Base-by-base conservation (phyloP, 2,113 vertebrate species). In the Erythrolamprus reginae region DNA sequence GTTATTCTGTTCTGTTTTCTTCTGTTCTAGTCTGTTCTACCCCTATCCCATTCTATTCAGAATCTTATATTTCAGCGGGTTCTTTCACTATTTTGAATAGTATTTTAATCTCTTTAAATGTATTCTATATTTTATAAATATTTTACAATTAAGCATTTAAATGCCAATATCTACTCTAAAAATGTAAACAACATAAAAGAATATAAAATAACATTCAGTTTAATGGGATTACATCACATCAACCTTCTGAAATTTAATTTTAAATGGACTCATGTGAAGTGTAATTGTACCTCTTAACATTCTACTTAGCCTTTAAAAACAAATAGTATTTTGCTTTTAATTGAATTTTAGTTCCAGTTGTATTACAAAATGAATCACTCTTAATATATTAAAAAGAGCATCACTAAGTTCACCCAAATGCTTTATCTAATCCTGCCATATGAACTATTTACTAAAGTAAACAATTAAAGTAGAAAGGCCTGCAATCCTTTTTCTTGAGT, bases 361-460 rank as follows among this genome's bases (percentile, higher is more conserved):
- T 92, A 93, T 56, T 17, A n/a, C 0, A 94, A 95, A 93, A 45
- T 42, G 33, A 87, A 77, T 26, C 9, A 82, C 0, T 58, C 92
- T 89, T 90, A 33, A 93, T 93, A 95, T 92, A 77, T 93, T 90
- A 91, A 88, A 12, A 95, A 84, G 87, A 86, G 88, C 87, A 93
- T 10, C 48, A 94, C 89, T 92, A 28, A 55, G 86, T 92, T 90
- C 83, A 91, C 91, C 85, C 61, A 65, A 42, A n/a, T 89, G 94
- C n/a, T 92, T 24, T 92, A 95, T 95, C 88, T 91, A 93, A 96
- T 92, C 55, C 70, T 92, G 48, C 42, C 86, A 90, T 86, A 95
- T 61, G 96, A 95, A 94, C 95, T 96, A 96, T 94, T 6, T 42
- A 55, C 93, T 92, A 95, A 95, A 90, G 89, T 97, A 97, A 97